Evolutionary conservation across 2,888 invertebrate species (phyloP).

Genomic region (Timandra comae): DNA sequence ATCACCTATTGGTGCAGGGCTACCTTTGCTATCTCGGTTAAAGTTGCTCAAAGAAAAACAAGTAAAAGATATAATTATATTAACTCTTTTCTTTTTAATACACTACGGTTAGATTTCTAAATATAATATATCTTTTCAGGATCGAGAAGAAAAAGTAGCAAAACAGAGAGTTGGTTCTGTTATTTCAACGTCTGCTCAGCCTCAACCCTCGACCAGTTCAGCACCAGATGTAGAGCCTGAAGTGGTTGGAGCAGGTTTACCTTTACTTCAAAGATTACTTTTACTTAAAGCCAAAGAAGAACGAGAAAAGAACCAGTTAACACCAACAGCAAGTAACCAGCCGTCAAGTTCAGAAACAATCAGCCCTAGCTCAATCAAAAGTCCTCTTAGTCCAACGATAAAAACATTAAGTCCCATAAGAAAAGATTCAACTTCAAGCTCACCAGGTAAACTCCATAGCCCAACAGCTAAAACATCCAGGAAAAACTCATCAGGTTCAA

Average conservation of each 20-base stretch:
- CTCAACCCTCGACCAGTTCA: constrained; percentile 79
- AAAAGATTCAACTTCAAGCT: constrained; percentile 68
- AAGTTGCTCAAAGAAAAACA: constrained; percentile 91
- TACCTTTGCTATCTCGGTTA: constrained; percentile 86
- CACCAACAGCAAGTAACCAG: constrained; percentile 59
- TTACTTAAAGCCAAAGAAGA: constrained; percentile 87
- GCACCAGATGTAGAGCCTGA: constrained; percentile 77
- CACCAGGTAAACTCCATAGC: constrained; percentile 69
- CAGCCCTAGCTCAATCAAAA: constrained; percentile 69
- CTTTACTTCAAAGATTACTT: constrained; percentile 84
- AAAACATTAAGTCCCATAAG: constrained; percentile 69
- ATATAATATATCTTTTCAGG: no score
- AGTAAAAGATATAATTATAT: constrained; percentile 45
- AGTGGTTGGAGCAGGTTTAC: constrained; percentile 82
- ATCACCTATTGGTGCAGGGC: constrained; percentile 89
- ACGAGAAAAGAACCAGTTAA: constrained; percentile 67
- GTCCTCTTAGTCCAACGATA: constrained; percentile 68
- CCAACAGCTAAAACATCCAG: constrained; percentile 65
- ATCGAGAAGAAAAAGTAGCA: constrained; percentile 70
- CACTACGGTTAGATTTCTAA: no score
- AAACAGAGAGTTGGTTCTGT: constrained; percentile 63
- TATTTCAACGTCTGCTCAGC: constrained; percentile 64
- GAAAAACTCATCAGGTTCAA: constrained; percentile 68
- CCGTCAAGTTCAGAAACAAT: constrained; percentile 73
- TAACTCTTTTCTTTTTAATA: no score